A percentile compares a stretch with the other conserved stretches of the same genome.
phyloP scores from a whole-genome alignment of 2,888 invertebrate genomes.

The Drosophila suboccidentalis region DNA sequence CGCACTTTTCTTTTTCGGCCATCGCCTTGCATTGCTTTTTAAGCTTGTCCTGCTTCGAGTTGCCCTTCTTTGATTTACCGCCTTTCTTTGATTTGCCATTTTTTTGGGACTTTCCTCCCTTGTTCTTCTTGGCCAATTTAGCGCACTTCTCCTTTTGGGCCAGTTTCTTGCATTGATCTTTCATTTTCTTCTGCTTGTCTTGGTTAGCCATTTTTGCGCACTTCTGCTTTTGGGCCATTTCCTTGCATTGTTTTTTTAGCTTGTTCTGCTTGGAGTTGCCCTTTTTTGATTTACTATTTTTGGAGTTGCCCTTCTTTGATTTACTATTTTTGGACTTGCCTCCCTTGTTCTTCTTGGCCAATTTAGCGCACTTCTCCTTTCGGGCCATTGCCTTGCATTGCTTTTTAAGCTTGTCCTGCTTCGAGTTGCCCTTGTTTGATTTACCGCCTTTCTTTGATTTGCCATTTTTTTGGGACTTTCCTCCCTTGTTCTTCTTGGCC shows the following conservation, averaged over 20 bases:
- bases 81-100: no score
- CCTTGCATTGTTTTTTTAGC: slow-evolving; percentile 20
- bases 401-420: slow-evolving; percentile 5
- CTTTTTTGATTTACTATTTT: neutral
- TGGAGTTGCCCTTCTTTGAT: neutral
- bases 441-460: neutral
- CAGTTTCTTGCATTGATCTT: neutral
- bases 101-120: no score
- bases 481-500: no score
- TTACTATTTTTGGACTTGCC: neutral
- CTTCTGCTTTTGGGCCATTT: neutral
- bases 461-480: no score
- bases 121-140: no score
- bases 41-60: no score
- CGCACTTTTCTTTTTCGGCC: no score
- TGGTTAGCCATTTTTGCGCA: slow-evolving; percentile 10
- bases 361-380: slow-evolving; percentile 4
- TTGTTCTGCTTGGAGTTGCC: neutral
- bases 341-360: neutral
- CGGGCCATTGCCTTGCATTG: slow-evolving; percentile 14
- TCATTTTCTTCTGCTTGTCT: neutral
- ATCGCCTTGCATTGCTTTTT: no score
- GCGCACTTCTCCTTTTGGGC: neutral
- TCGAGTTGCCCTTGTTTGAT: neutral
- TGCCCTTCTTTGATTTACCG: no score